Evolutionary conservation across 2,797 vertebrate species (phyloP).

Genomic region (Luscinia megarhynchos): DNA sequence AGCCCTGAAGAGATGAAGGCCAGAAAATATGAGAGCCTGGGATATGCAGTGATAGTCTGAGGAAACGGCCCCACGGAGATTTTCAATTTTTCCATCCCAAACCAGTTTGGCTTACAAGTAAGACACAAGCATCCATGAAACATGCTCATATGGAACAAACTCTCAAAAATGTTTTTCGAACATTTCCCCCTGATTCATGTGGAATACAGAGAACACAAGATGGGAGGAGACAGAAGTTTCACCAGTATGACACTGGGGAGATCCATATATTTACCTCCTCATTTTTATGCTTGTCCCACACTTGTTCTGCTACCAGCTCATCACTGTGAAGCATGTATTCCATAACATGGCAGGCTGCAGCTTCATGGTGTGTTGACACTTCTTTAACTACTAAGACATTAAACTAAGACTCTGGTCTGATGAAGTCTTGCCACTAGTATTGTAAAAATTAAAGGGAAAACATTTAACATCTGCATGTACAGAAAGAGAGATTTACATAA

Average conservation of each 20-base stretch:
- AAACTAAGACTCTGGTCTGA: not conserved
- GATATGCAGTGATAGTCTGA: not conserved
- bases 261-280: not conserved
- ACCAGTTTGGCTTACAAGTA: not conserved
- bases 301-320: not conserved
- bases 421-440: not conserved
- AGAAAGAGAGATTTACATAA: not conserved
- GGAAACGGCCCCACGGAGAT: fast-evolving
- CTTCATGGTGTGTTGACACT: not conserved
- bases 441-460: not conserved
- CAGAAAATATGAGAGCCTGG: not conserved
- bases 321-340: not conserved
- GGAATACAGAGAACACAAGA: not conserved
- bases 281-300: not conserved
- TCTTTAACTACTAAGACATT: not conserved
- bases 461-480: not conserved
- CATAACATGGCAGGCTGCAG: not conserved
- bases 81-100: not conserved
- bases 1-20: not conserved
- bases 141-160: not conserved
- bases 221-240: not conserved
- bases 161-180: not conserved
- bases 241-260: not conserved
- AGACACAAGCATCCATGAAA: not conserved
- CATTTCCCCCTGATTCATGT: not conserved